Evolutionary conservation across 2,888 invertebrate genomes (phyloP).

Genomic region (Chirona hameri): DNA sequence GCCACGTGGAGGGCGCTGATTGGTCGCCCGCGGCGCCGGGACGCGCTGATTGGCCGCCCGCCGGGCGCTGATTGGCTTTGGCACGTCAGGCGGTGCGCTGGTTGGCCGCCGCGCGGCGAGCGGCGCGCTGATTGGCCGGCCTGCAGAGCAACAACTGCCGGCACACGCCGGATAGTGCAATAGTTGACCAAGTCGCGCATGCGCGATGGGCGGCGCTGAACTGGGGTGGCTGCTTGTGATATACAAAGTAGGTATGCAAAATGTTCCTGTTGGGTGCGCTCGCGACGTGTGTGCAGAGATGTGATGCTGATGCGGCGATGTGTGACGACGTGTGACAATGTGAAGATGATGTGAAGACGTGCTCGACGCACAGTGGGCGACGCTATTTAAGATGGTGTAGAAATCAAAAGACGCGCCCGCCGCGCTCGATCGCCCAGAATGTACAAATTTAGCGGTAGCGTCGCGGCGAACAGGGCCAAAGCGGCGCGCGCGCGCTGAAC

Average conservation of each 20-base stretch:
- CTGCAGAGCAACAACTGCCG: slow-evolving; percentile 24
- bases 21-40: not conserved
- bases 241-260: slow-evolving; percentile 25
- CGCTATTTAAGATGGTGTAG: not conserved
- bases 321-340: not conserved
- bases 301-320: not conserved
- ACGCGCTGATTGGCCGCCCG: slow-evolving; percentile 13
- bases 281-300: not conserved
- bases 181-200: not conserved
- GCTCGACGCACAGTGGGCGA: not conserved
- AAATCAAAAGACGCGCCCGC: not conserved
- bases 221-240: not conserved
- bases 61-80: not conserved
- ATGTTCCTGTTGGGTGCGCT: not conserved
- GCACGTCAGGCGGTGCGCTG: not conserved
- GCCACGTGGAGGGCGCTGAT: too few species aligned
- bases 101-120: not conserved
- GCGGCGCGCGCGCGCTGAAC: not conserved
- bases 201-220: not conserved
- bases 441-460: slow-evolving; percentile 8
- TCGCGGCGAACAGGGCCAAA: not conserved
- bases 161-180: slow-evolving; percentile 3
- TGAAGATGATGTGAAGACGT: not conserved
- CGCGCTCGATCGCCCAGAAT: not conserved
- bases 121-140: not conserved